Evolutionary conservation across 2,797 vertebrate genomes (phyloP).

Genomic region (Leucoraja ocellata): DNA sequence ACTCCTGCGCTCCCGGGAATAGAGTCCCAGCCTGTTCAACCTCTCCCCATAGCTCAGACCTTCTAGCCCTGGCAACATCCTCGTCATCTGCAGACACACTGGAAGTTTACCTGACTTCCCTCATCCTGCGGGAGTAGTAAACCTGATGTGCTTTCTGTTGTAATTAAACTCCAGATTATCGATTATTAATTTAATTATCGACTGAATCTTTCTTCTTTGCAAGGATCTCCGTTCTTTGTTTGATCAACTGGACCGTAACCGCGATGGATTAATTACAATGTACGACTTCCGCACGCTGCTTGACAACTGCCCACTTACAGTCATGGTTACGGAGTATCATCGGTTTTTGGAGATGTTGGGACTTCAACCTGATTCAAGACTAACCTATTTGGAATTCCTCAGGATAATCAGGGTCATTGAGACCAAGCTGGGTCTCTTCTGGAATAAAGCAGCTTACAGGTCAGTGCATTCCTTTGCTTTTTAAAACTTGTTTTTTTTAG

Average conservation of each 20-base stretch:
- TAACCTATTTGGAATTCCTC: conserved; percentile 61
- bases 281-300: conserved; percentile 55
- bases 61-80: too few relatives aligned
- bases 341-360: conserved; percentile 54
- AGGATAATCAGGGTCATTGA: conserved; percentile 47
- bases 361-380: conserved; percentile 47
- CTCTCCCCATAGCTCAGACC: too few relatives aligned
- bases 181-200: background rate
- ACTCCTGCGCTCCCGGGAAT: too few relatives aligned
- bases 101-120: too few relatives aligned
- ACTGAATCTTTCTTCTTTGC: conserved; percentile 20
- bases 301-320: conserved; percentile 51
- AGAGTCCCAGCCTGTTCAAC: too few relatives aligned
- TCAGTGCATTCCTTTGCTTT: conserved; percentile 42
- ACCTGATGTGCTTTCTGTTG: background rate
- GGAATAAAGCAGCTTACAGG: conserved; percentile 40
- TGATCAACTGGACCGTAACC: conserved; percentile 57
- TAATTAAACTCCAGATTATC: background rate
- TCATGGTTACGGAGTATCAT: conserved; percentile 53
- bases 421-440: conserved; percentile 40
- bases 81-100: too few relatives aligned
- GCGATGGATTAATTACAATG: conserved; percentile 53
- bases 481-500: background rate
- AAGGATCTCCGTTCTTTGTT: conserved; percentile 63
- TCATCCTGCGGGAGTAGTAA: too few relatives aligned